phyloP scores from a whole-genome alignment of 2,888 invertebrate genomes.

The Caenorhabditis sp. region DNA sequence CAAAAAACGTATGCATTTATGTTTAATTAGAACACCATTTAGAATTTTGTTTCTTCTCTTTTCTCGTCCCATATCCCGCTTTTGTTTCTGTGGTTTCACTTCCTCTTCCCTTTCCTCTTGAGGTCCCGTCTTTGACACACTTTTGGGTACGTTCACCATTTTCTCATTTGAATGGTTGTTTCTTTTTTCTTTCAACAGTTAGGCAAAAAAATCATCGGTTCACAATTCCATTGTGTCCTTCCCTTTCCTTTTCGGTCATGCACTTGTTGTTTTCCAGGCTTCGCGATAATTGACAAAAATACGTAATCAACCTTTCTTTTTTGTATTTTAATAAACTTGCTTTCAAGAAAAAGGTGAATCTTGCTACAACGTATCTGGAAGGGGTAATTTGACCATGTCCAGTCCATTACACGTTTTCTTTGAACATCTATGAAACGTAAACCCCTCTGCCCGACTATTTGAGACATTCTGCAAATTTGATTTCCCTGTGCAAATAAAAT shows the following conservation, averaged over 20 bases:
- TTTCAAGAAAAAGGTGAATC: too few species aligned
- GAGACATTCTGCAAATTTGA: conserved; percentile 45
- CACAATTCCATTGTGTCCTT: background rate
- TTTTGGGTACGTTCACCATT: conserved; percentile 37
- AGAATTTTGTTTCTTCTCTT: conserved; percentile 7
- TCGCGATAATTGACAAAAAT: background rate
- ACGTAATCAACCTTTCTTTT: background rate
- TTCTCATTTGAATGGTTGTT: conserved; percentile 33
- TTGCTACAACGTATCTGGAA: too few species aligned
- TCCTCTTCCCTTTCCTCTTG: conserved; percentile 1
- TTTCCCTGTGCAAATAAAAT: conserved; percentile 34
- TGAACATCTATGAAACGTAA: conserved; percentile 41
- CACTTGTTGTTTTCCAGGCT: background rate
- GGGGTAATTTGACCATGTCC: too few species aligned
- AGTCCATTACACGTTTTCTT: too few species aligned
- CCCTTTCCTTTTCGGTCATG: background rate
- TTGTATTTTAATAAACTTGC: conserved; percentile 29
- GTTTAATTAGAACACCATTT: conserved; percentile 17
- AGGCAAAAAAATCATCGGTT: conserved; percentile 17
- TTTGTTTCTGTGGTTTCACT: conserved; percentile 23
- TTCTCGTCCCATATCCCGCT: conserved; percentile 34
- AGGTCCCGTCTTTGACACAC: background rate
- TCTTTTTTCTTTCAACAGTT: conserved; percentile 3
- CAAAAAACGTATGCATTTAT: conserved; percentile 15
- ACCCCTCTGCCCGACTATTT: conserved; percentile 40